Percentiles rank a stretch among this genome's conserved stretches.
Conservation (phyloP, 2,888 invertebrate species). For the Trissolcus brochymenae region DNA sequence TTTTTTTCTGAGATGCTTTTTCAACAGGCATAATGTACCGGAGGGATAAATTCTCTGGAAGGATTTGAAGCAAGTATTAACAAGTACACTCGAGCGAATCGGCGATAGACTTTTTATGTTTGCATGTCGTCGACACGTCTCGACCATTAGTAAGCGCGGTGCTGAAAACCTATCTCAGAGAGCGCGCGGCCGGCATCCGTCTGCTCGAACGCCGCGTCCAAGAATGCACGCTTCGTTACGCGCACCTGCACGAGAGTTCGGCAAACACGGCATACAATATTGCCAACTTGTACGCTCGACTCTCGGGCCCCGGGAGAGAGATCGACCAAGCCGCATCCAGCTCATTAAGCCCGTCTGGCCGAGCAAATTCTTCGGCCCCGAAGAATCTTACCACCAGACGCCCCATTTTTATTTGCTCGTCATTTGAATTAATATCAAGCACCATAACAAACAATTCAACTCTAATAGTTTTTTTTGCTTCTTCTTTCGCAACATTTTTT, state of each 20-base stretch:
- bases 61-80: slow-evolving; percentile 34
- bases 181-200: slow-evolving; percentile 38
- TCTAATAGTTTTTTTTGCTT: too few species aligned
- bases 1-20: not conserved
- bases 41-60: slow-evolving; percentile 16
- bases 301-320: slow-evolving; percentile 14
- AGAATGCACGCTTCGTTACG: slow-evolving; percentile 55
- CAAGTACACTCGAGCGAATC: slow-evolving; percentile 32
- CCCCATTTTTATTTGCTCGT: slow-evolving; percentile 43
- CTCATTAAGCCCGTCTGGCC: slow-evolving; percentile 54
- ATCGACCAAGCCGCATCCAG: slow-evolving; percentile 19
- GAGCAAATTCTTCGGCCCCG: slow-evolving; percentile 45
- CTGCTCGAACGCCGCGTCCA: slow-evolving; percentile 37
- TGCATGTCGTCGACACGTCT: slow-evolving; percentile 52
- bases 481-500: too few species aligned
- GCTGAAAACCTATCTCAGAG: slow-evolving; percentile 25
- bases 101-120: slow-evolving; percentile 42
- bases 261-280: slow-evolving; percentile 63
- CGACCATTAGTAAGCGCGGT: slow-evolving; percentile 52
- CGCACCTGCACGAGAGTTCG: slow-evolving; percentile 61
- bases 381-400: slow-evolving; percentile 49
- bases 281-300: slow-evolving; percentile 59
- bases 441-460: not conserved
- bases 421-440: slow-evolving; percentile 17
- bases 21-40: slow-evolving; percentile 5